A percentile compares a stretch with the other conserved stretches of the same genome.
Evolutionary conservation across 2,888 invertebrate species (phyloP).

Genomic region (Myopa tessellatipennis): DNA sequence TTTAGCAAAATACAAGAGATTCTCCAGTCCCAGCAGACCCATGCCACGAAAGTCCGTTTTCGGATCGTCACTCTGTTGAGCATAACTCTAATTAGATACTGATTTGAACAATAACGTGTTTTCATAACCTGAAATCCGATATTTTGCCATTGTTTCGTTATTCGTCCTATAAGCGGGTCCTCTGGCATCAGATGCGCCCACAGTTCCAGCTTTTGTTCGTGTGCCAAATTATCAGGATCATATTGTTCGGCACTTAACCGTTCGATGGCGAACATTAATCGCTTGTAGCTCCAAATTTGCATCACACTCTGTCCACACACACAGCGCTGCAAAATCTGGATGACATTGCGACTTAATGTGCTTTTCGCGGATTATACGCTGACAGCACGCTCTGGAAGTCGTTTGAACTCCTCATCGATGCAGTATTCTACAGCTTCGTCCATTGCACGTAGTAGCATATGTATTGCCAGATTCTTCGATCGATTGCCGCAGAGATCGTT

Average conservation of each 20-base stretch:
- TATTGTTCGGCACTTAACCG: conserved; percentile 75
- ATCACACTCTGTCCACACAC: conserved; percentile 82
- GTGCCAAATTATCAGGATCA: conserved; percentile 78
- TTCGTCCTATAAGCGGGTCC: conserved; percentile 76
- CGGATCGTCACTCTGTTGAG: conserved; percentile 87
- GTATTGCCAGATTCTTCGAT: conserved; percentile 78
- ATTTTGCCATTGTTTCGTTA: conserved; percentile 93
- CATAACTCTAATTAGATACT: conserved; percentile 24
- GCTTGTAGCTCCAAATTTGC: conserved; percentile 88
- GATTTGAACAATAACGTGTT: not conserved
- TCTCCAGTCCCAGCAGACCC: conserved; percentile 94
- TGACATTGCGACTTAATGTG: conserved; percentile 83
- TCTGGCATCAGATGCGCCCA: conserved; percentile 87
- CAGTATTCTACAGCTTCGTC: conserved; percentile 69
- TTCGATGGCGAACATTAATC: conserved; percentile 80
- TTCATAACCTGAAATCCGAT: conserved; percentile 87
- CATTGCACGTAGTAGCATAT: conserved; percentile 75
- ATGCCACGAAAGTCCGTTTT: conserved; percentile 98
- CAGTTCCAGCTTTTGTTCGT: conserved; percentile 83
- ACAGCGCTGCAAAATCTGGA: conserved; percentile 79
- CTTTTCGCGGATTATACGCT: conserved; percentile 82
- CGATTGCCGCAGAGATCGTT: conserved; percentile 77
- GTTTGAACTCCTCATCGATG: conserved; percentile 57
- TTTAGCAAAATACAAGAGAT: conserved; percentile 86
- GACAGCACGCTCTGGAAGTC: conserved; percentile 76